Evolutionary conservation across 2,888 invertebrate species (phyloP), one percentile per base, ranked within the genome.

Genomic region (Cyrtodaria siliqua): DNA sequence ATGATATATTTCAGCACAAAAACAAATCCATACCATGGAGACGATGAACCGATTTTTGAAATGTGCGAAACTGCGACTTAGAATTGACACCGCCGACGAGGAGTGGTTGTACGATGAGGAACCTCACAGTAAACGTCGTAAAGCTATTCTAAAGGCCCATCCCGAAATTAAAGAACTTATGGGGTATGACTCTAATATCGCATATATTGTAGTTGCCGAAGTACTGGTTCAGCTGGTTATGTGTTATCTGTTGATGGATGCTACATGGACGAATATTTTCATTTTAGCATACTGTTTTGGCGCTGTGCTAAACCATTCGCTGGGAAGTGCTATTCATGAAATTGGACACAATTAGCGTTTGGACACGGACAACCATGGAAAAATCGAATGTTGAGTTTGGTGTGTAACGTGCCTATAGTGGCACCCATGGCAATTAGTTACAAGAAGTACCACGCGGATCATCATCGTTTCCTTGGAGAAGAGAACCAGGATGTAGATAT

Each of bases 101-200:
- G 91, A 99, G 92, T 99, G 99, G 99, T 95, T 96, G 38, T 97
- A 97, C 90, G 97, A 97, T 0, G 99, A 99, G 91, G 99, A 99
- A 92, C 99, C 99, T 1, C 99, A 99, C 93, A 97, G 98, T 2
- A 96, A 96, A 73, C 95, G 99, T 69, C 95, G 99, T 76, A 97
- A 97, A 94, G 95, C 97, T 86, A 99, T 99, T 92, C 95, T 99
- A 91, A 86, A 85, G 59, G 91, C 91, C 72, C 88, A 93, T 72
- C 93, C 93, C 4, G 89, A 93, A 80, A 92, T 93, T 24, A 93
- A 93, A 74, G 87, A 89, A 44, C 86, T 93, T 16, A 93, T 93
- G 92, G 92, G 92, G 16, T 87, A 89, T 62, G 92, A 93, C 72
- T 86, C 89, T 0, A 77, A 79, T 40, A 92, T 92, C 24, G 86